These are phyloP conservation scores for Caenorhabditis inopinata DNA, from an alignment of 1,140 invertebrate genomes.

Conservation along the genomic window DNA sequence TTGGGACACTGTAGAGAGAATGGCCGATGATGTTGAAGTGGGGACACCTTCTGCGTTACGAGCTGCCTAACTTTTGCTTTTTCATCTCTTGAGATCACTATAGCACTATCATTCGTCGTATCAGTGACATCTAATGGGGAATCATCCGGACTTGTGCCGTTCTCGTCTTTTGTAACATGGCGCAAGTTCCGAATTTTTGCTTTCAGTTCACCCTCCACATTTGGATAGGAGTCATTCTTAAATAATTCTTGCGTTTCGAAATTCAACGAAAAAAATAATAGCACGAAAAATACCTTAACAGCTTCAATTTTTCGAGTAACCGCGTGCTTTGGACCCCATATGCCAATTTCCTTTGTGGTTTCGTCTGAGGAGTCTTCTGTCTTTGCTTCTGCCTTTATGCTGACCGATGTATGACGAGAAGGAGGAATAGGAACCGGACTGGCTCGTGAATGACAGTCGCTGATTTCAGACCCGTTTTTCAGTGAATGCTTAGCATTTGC, in stretches of 20 bases:
- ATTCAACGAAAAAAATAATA: not conserved
- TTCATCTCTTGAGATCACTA: constrained; percentile 33
- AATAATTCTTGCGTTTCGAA: not conserved
- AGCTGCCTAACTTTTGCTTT: constrained; percentile 57
- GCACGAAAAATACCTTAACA: not conserved
- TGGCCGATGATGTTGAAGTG: constrained; percentile 60
- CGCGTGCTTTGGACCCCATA: not conserved
- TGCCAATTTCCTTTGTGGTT: not conserved
- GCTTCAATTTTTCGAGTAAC: not conserved
- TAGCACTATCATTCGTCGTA: constrained; percentile 13
- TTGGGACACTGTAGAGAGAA: constrained; percentile 58
- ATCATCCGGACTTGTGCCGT: not conserved
- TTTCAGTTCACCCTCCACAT: constrained; percentile 54
- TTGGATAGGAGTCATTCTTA: not conserved
- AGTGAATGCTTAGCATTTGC: not conserved
- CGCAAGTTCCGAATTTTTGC: constrained; percentile 57
- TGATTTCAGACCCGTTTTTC: not conserved
- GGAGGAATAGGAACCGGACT: not conserved
- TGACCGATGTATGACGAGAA: not conserved
- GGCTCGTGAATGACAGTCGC: not conserved
- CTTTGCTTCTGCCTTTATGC: not conserved
- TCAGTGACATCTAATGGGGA: not conserved
- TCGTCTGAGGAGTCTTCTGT: not conserved
- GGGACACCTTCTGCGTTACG: constrained; percentile 61
- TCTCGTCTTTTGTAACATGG: constrained; percentile 54